phyloP scores from a whole-genome alignment of 1,140 invertebrate species.

The Bombyx mori region DNA sequence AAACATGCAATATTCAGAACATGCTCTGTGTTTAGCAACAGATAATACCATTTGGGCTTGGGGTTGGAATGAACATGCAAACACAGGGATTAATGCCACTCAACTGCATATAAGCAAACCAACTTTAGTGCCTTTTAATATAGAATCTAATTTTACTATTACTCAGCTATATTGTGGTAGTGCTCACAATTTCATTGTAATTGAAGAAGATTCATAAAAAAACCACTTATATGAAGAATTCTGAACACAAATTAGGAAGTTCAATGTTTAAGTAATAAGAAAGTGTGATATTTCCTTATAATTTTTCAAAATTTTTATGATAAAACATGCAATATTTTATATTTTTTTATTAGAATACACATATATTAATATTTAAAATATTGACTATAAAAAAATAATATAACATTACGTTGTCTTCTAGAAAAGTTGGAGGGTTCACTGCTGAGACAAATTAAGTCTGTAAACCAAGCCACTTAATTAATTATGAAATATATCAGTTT shows the following conservation, averaged over 20 bases:
- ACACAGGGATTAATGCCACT: slow-evolving; percentile 81
- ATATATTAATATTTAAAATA: no score
- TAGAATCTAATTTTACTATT: slow-evolving; percentile 23
- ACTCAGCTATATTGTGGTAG: slow-evolving; percentile 54
- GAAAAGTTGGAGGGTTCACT: no score
- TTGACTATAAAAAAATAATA: no score
- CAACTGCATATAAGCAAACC: slow-evolving; percentile 68
- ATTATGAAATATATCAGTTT: no score
- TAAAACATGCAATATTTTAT: no score
- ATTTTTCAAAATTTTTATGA: no score
- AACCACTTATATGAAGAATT: neutral
- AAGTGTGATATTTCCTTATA: no score
- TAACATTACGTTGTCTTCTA: no score
- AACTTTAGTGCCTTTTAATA: slow-evolving; percentile 35
- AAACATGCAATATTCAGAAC: slow-evolving; percentile 75
- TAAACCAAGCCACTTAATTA: no score
- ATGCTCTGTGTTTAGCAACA: slow-evolving; percentile 77
- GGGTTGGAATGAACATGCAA: slow-evolving; percentile 94
- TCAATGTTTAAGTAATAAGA: no score
- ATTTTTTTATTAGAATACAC: no score
- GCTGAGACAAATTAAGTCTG: no score
- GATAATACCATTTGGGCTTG: slow-evolving; percentile 79
- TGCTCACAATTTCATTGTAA: slow-evolving; percentile 60
- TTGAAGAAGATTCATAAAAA: slow-evolving; percentile 15
- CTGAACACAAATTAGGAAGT: neutral